Evolutionary conservation across 2,888 invertebrate genomes (phyloP).

Genomic region (Baronia brevicornis): DNA sequence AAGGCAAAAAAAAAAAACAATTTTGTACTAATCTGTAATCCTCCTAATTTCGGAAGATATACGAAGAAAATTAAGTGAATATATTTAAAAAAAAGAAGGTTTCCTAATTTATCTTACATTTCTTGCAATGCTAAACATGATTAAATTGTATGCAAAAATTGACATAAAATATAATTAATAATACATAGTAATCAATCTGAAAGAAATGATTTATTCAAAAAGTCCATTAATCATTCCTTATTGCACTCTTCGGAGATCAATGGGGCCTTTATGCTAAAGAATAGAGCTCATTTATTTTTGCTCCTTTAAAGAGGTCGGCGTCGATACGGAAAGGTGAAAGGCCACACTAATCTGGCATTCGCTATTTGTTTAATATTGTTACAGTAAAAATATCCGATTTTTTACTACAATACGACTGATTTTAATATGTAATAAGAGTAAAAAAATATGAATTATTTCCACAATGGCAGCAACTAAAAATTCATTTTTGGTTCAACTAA

Average conservation of each 20-base stretch:
- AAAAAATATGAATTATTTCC: too few relatives aligned
- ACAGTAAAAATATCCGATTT: neutral
- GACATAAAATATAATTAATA: slow-evolving; percentile 8
- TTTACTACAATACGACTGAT: too few relatives aligned
- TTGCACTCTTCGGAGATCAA: slow-evolving; percentile 55
- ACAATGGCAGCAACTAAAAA: too few relatives aligned
- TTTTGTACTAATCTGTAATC: too few relatives aligned
- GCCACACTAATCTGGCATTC: slow-evolving; percentile 4
- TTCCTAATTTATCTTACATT: neutral
- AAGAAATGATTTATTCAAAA: slow-evolving; percentile 30
- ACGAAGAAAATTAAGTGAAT: too few relatives aligned
- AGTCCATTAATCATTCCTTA: slow-evolving; percentile 51
- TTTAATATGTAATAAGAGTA: too few relatives aligned
- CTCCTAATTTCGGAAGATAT: too few relatives aligned
- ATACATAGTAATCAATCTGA: slow-evolving; percentile 11
- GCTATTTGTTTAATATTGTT: slow-evolving; percentile 1
- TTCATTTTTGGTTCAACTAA: too few relatives aligned
- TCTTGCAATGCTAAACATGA: neutral
- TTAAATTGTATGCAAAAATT: slow-evolving; percentile 25
- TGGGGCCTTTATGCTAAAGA: slow-evolving; percentile 41
- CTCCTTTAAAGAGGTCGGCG: slow-evolving; percentile 32
- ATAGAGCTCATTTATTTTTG: slow-evolving; percentile 45
- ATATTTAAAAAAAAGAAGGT: too few relatives aligned
- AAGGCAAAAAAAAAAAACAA: too few relatives aligned
- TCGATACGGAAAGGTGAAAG: slow-evolving; percentile 20